These are phyloP conservation scores for Tribolium madens DNA, from an alignment of 1,140 invertebrate species.

Conservation along the genomic window DNA sequence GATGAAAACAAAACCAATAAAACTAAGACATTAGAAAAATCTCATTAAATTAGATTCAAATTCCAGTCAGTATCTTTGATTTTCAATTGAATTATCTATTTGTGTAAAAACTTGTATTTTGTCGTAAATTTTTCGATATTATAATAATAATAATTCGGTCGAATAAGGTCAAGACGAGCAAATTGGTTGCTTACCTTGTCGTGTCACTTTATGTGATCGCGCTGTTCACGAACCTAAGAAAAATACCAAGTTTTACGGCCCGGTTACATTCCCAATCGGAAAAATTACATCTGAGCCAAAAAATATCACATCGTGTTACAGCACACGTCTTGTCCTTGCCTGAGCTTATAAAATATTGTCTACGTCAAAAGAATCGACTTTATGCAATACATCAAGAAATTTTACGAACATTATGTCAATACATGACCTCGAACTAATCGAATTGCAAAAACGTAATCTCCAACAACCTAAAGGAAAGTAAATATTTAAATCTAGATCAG, in stretches of 20 bases:
- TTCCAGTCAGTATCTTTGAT: too few relatives aligned
- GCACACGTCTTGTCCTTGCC: not conserved
- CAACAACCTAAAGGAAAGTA: conserved; percentile 3
- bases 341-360: not conserved
- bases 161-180: not conserved
- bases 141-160: too few relatives aligned
- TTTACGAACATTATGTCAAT: not conserved
- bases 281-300: not conserved
- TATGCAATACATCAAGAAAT: conserved; percentile 7
- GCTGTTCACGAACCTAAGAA: not conserved
- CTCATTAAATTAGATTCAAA: too few relatives aligned
- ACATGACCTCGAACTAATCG: conserved; percentile 11
- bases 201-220: not conserved
- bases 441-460: conserved; percentile 30
- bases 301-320: not conserved
- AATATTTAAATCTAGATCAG: conserved; percentile 32
- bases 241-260: not conserved
- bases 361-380: not conserved
- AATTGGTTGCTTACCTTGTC: not conserved
- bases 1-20: too few relatives aligned
- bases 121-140: too few relatives aligned
- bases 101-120: too few relatives aligned
- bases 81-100: too few relatives aligned
- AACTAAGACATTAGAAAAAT: too few relatives aligned
- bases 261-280: not conserved